These are phyloP conservation scores for Crotalus viridis DNA, from an alignment of 2,113 vertebrate genomes.

Conservation along the genomic window DNA sequence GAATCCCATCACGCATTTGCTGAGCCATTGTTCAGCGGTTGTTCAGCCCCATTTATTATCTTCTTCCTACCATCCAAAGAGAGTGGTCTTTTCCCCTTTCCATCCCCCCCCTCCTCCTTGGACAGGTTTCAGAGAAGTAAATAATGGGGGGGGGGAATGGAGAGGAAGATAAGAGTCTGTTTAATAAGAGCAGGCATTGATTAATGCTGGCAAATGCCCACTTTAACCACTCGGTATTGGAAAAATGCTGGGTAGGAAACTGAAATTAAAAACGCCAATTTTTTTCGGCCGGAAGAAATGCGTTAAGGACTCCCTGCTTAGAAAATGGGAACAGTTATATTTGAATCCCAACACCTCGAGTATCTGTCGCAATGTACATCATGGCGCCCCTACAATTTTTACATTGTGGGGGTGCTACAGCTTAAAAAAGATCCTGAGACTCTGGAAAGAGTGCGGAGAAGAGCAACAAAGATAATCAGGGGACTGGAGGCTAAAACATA, in stretches of 20 bases:
- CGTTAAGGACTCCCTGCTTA: neutral
- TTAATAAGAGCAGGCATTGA: slow-evolving; percentile 57
- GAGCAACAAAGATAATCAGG: no score
- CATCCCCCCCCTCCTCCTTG: slow-evolving; percentile 1
- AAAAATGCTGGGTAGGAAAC: slow-evolving; percentile 35
- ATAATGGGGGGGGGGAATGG: neutral
- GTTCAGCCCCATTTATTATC: slow-evolving; percentile 52
- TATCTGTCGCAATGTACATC: neutral
- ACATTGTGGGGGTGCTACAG: no score
- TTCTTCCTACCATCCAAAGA: slow-evolving; percentile 37
- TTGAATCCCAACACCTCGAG: neutral
- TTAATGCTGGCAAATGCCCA: slow-evolving; percentile 37
- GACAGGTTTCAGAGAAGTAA: slow-evolving; percentile 10
- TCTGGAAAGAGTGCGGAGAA: no score
- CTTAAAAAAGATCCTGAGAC: no score
- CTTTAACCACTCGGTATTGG: slow-evolving; percentile 60
- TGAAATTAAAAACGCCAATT: slow-evolving; percentile 52
- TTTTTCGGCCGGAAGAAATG: slow-evolving; percentile 1
- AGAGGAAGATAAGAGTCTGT: neutral
- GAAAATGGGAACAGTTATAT: neutral
- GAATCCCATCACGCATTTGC: slow-evolving; percentile 62
- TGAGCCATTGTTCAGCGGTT: slow-evolving; percentile 35
- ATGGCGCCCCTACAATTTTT: no score
- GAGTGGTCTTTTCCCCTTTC: slow-evolving; percentile 51
- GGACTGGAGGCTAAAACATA: no score